Percentiles rank a stretch among this genome's conserved stretches.
Conservation (phyloP, 2,113 vertebrate genomes). For the Neomonachus schauinslandi region DNA sequence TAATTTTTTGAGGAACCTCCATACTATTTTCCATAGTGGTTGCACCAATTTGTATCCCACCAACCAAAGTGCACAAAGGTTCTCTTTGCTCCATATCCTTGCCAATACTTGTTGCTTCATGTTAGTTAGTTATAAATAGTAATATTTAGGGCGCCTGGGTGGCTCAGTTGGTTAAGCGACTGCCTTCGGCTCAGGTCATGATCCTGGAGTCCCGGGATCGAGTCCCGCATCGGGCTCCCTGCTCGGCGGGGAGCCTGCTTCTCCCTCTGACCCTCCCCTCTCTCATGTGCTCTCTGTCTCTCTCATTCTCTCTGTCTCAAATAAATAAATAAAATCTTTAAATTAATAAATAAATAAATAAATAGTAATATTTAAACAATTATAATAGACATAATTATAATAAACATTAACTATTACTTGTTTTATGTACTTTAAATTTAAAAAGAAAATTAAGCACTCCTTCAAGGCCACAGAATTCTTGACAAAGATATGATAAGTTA, state of each 20-base stretch:
- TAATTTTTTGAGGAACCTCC: background rate
- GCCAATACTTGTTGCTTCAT: background rate
- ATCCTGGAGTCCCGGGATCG: too few relatives aligned
- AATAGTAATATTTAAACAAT: background rate
- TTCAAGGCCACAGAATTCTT: background rate
- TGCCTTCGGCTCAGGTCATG: too few relatives aligned
- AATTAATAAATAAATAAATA: too few relatives aligned
- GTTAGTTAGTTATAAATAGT: background rate
- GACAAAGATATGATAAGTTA: background rate
- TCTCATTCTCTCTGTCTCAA: too few relatives aligned
- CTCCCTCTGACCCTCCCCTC: too few relatives aligned
- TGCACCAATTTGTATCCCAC: background rate
- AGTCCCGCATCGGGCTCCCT: too few relatives aligned
- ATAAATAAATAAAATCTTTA: too few relatives aligned
- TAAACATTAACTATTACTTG: constrained; percentile 5
- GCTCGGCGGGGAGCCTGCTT: too few relatives aligned
- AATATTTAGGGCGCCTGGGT: too few relatives aligned
- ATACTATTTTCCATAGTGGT: background rate
- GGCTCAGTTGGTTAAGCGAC: too few relatives aligned
- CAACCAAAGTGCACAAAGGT: background rate
- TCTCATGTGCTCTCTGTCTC: too few relatives aligned
- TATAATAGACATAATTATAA: background rate
- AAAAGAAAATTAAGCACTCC: background rate
- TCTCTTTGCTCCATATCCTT: background rate
- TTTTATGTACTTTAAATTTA: constrained; percentile 35